Evolutionary conservation across 2,113 vertebrate genomes (phyloP).

Genomic region (Pedionomus torquatus): DNA sequence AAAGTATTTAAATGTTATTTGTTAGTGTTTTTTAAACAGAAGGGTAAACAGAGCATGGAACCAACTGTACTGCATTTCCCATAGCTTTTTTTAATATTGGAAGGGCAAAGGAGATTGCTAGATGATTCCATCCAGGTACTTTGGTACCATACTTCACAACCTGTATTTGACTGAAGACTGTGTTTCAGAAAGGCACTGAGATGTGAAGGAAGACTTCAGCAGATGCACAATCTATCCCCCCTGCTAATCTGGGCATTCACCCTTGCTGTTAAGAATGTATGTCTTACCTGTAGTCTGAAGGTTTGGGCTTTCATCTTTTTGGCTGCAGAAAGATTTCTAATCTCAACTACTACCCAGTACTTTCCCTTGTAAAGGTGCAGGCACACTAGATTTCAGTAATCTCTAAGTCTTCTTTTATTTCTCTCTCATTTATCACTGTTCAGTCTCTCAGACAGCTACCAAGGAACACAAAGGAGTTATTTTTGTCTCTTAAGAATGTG

Average conservation of each 20-base stretch:
- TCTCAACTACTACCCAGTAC: neutral
- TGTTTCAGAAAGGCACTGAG: neutral
- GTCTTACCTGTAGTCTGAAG: neutral
- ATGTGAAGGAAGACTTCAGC: neutral
- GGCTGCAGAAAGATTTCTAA: neutral
- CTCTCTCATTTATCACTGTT: neutral
- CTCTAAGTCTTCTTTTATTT: neutral
- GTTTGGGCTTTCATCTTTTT: neutral
- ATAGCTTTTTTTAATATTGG: neutral
- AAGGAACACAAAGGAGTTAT: neutral
- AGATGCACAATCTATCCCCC: neutral
- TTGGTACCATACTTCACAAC: neutral
- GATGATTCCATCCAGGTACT: neutral
- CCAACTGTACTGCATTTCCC: neutral
- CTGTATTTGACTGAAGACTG: neutral
- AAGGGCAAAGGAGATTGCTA: neutral
- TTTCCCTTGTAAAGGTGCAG: neutral
- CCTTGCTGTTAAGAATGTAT: neutral
- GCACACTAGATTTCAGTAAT: neutral
- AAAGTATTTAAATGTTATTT: neutral
- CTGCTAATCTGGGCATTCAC: neutral
- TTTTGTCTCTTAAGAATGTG: neutral
- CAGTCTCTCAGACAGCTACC: neutral
- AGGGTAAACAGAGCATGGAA: neutral
- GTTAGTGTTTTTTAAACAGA: neutral